Base-by-base conservation (phyloP, 2,888 invertebrate species). In the Agrypnus murinus region DNA sequence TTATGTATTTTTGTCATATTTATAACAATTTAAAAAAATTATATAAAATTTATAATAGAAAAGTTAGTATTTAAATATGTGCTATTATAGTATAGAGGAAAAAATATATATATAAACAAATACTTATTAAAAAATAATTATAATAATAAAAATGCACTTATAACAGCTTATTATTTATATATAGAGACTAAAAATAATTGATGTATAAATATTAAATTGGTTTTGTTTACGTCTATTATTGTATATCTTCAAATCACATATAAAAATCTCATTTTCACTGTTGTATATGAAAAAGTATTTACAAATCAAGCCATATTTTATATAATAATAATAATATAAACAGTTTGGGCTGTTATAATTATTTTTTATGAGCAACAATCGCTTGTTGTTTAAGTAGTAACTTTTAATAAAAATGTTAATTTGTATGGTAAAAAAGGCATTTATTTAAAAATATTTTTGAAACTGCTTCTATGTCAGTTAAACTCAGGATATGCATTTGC, bases 211-310 rank as follows among this genome's bases (percentile, higher is more conserved):
- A 67, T 60, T 60, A 48, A 38, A 63, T 53, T 63, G 12, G 50
- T 32, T 43, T 45, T 38, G 10, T 58, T 66, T 67, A 67, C 34
- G 59, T 59, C 50, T 55, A 67, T 60, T 67, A 67, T 67, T 67
- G 59, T 67, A 67, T 67, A 67, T 67, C 31, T 62, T 67, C 67
- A 60, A 67, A 67, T 67, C 67, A 67, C 67, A 67, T 67, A 60
- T 66, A 66, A 25, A 25, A 25, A 66, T 67, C 67, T 67, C 67
- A 60, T 60, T 48, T 19, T 34, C 31, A 17, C 32, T 53, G 59
- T 53, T 40, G 53, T 60, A 67, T 40, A 60, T n/a, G n/a, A 67
- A 46, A 67, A 25, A 67, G 38, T 67, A 67, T 67, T 60, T 60
- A 67, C 67, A 67, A 66, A 67, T 67, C 60, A 67, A 67, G 50